Percentiles rank a stretch among this genome's conserved stretches.
Conservation (phyloP, 2,888 invertebrate species). For the Syrista parreyssii region DNA sequence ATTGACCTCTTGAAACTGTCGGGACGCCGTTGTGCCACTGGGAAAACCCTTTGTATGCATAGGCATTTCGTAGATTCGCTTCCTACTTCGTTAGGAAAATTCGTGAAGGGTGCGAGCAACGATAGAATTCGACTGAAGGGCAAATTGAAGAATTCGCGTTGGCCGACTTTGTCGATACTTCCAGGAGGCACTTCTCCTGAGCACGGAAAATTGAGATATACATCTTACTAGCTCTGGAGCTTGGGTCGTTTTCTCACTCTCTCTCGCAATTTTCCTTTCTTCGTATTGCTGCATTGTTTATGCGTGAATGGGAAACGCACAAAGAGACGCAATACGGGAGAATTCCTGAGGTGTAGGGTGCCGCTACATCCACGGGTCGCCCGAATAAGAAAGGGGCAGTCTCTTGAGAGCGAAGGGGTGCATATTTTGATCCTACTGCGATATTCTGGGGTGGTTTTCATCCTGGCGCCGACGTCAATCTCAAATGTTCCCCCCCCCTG, state of each 20-base stretch:
- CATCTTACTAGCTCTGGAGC: background rate
- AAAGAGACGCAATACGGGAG: slow-evolving; percentile 52
- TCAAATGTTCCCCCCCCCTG: too few species aligned
- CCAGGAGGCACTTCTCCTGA: background rate
- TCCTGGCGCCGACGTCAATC: too few species aligned
- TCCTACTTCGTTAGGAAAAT: too few species aligned
- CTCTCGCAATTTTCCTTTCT: slow-evolving; percentile 10
- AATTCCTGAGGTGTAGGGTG: slow-evolving; percentile 41
- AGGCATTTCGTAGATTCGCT: too few species aligned
- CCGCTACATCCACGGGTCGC: slow-evolving; percentile 22
- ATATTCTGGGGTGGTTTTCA: too few species aligned
- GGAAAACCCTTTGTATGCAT: too few species aligned
- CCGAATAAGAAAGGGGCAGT: too few species aligned
- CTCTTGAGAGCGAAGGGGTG: slow-evolving; percentile 32
- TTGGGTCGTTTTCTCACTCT: background rate
- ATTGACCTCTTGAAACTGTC: slow-evolving; percentile 48
- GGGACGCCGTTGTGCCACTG: too few species aligned
- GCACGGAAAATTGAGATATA: background rate
- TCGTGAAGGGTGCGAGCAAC: too few species aligned
- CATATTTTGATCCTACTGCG: slow-evolving; percentile 42
- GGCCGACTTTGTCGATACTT: slow-evolving; percentile 7
- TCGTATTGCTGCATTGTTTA: slow-evolving; percentile 46
- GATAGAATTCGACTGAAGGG: too few species aligned
- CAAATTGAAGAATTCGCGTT: background rate
- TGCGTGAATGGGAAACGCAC: slow-evolving; percentile 43